Conservation (phyloP, 64 coral and sea anemone species). For the Stylophora pistillata region DNA sequence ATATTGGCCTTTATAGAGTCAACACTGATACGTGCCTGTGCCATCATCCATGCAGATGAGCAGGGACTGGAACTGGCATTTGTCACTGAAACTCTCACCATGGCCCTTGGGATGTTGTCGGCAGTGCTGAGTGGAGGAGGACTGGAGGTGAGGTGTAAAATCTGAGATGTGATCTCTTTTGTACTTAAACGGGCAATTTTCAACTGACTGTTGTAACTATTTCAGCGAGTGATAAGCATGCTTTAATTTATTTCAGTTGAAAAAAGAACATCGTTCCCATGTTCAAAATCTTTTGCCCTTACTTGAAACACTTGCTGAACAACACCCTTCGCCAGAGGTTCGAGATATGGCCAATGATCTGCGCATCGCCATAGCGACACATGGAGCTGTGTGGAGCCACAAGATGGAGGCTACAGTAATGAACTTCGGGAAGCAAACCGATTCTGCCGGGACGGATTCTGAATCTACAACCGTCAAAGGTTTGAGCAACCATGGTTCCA, state of each 20-base stretch:
- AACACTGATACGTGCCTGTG: constrained; percentile 71
- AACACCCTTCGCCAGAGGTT: constrained; percentile 57
- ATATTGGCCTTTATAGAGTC: constrained; percentile 78
- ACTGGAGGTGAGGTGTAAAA: not conserved
- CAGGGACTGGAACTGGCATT: constrained; percentile 33
- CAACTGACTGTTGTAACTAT: not conserved
- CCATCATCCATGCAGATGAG: constrained; percentile 40
- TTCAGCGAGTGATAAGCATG: not conserved
- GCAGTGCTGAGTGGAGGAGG: constrained; percentile 83
- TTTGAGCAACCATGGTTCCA: not conserved
- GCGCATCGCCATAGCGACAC: constrained; percentile 87
- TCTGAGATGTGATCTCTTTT: not conserved
- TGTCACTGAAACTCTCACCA: constrained; percentile 81
- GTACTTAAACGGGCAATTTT: not conserved
- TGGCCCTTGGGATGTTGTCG: constrained; percentile 91
- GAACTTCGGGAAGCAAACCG: constrained; percentile 23
- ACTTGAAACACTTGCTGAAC: constrained; percentile 56
- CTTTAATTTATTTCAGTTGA: constrained; percentile 49
- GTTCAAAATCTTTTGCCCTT: constrained; percentile 65
- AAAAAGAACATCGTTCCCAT: constrained; percentile 36
- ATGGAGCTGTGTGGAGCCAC: constrained; percentile 87
- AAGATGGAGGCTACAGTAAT: constrained; percentile 51
- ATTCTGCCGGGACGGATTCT: not conserved
- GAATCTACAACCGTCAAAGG: not conserved
- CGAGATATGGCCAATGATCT: constrained; percentile 86